Percentiles rank a stretch among this genome's conserved stretches.
These are phyloP conservation scores for Carapus acus DNA, from an alignment of 2,797 vertebrate genomes.

Conservation along the genomic window DNA sequence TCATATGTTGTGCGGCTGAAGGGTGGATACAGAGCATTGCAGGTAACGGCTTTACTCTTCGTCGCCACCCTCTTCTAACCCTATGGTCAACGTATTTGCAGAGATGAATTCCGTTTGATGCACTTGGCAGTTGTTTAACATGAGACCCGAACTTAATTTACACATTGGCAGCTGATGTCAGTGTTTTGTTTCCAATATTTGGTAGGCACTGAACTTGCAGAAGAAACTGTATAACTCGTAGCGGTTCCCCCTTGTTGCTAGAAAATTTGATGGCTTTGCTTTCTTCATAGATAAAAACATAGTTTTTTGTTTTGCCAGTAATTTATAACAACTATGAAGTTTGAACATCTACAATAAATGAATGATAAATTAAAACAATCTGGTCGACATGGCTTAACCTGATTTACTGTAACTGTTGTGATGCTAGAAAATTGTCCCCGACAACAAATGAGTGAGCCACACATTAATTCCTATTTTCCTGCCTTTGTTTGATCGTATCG, in stretches of 20 bases:
- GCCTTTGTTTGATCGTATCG: conserved; percentile 4
- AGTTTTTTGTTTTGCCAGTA: too few species aligned
- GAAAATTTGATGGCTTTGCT: too few species aligned
- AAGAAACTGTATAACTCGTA: background rate
- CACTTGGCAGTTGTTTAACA: conserved; percentile 28
- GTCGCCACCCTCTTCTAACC: conserved; percentile 44
- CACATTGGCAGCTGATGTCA: conserved; percentile 23
- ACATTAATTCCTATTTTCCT: background rate
- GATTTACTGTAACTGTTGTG: too few species aligned
- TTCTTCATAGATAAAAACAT: too few species aligned
- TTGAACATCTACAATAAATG: too few species aligned
- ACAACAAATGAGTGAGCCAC: too few species aligned
- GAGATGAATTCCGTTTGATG: conserved; percentile 25
- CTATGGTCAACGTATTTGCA: conserved; percentile 34
- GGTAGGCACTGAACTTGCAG: conserved; percentile 1
- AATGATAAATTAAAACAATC: too few species aligned
- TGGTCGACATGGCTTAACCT: too few species aligned
- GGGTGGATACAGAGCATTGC: conserved; percentile 99
- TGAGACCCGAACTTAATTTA: conserved; percentile 19
- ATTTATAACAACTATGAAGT: too few species aligned
- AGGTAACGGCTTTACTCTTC: conserved; percentile 83
- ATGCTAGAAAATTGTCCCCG: too few species aligned
- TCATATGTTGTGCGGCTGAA: conserved; percentile 84
- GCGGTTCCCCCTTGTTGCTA: too few species aligned
- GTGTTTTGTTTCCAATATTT: conserved; percentile 33